Percentiles rank a stretch among this genome's conserved stretches.
Evolutionary conservation across 2,888 invertebrate species (phyloP).

Genomic region (Hecatera dysodea): DNA sequence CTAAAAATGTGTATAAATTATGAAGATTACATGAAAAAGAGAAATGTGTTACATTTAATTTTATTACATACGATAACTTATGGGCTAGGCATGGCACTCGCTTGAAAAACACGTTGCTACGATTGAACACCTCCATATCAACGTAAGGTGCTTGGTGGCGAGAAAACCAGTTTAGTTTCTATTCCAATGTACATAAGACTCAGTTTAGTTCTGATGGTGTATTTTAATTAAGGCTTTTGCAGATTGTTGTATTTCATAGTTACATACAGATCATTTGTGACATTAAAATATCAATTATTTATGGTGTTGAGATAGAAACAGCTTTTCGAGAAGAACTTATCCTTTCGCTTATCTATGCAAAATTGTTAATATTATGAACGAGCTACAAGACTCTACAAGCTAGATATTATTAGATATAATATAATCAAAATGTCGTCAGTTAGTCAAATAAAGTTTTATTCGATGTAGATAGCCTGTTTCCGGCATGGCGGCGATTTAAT

Average conservation of each 20-base stretch:
- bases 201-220: constrained; percentile 42
- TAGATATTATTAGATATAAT: constrained; percentile 55
- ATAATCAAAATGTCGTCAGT: constrained; percentile 51
- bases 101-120: constrained; percentile 86
- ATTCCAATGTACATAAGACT: constrained; percentile 34
- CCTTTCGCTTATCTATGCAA: constrained; percentile 76
- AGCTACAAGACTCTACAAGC: constrained; percentile 51
- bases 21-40: constrained; percentile 90
- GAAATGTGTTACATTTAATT: constrained; percentile 91
- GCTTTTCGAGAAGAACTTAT: constrained; percentile 80
- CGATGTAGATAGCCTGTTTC: constrained; percentile 40
- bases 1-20: constrained; percentile 90
- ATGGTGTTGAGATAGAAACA: constrained; percentile 86
- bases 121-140: constrained; percentile 59
- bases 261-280: constrained; percentile 90
- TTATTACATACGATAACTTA: constrained; percentile 91
- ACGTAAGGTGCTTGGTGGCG: constrained; percentile 43
- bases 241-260: constrained; percentile 76
- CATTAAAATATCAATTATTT: constrained; percentile 91
- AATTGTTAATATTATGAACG: constrained; percentile 73
- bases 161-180: constrained; percentile 54
- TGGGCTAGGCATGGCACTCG: constrained; percentile 86
- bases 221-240: constrained; percentile 70
- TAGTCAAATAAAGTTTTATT: constrained; percentile 51
- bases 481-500: constrained; percentile 16